These are phyloP conservation scores for Loris lydekkerianus DNA, from an alignment of 2,797 vertebrate species.

Conservation along the genomic window DNA sequence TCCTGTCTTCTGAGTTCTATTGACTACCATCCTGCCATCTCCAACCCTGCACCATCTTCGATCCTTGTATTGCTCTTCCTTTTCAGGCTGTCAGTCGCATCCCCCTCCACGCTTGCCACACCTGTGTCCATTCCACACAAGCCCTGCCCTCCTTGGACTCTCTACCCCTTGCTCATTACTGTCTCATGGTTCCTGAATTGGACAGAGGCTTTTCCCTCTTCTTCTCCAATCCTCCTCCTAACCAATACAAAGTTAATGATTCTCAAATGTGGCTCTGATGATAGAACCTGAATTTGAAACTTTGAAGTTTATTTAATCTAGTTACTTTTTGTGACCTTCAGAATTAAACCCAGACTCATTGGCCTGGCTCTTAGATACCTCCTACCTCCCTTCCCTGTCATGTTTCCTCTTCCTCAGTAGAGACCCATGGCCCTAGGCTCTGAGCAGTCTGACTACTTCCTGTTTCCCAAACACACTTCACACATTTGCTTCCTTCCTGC, in stretches of 20 bases:
- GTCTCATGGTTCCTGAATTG: neutral
- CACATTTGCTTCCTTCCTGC: neutral
- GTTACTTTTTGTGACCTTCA: neutral
- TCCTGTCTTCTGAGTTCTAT: neutral
- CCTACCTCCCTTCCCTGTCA: neutral
- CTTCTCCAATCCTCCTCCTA: neutral
- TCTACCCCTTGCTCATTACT: neutral
- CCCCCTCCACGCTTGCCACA: too few species aligned
- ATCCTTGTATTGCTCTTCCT: neutral
- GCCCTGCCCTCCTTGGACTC: neutral
- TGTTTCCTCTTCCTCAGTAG: neutral
- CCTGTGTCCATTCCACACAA: rapidly evolving
- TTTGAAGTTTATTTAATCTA: neutral
- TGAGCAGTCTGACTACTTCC: neutral
- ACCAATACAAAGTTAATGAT: neutral
- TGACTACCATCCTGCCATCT: neutral
- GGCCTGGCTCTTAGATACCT: neutral
- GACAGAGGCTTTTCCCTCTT: neutral
- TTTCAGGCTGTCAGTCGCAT: neutral
- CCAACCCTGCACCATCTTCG: neutral
- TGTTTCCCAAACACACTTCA: neutral
- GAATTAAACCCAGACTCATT: neutral
- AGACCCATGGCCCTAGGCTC: neutral
- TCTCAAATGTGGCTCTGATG: neutral
- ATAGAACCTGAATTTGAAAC: neutral